Conservation (phyloP, 2,113 vertebrate species). For the Ptilorrhoa leucosticta region DNA sequence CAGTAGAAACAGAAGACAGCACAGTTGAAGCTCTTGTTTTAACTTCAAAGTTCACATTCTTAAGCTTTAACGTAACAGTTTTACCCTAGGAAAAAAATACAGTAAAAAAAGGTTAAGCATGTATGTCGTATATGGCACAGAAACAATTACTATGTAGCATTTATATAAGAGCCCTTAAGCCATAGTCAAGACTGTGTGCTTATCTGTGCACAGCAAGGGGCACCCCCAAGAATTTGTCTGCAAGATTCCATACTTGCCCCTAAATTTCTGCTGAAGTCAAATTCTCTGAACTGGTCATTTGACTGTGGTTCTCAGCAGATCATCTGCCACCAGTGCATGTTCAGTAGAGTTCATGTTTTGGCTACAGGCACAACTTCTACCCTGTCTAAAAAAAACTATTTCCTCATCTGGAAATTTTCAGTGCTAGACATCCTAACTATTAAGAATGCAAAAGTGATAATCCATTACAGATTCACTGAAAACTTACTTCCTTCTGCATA, state of each 20-base stretch:
- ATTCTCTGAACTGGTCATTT: background rate
- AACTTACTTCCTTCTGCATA: background rate
- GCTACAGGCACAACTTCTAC: background rate
- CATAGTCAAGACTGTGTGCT: background rate
- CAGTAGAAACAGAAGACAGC: constrained; percentile 79
- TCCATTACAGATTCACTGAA: background rate
- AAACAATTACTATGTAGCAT: background rate
- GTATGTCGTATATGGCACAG: background rate
- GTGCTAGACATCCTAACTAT: background rate
- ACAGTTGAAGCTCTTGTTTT: constrained; percentile 87
- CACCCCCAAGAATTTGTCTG: background rate
- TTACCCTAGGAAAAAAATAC: constrained; percentile 72
- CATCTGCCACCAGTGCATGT: background rate
- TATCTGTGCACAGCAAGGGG: background rate
- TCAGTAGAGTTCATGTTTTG: background rate
- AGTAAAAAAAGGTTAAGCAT: background rate
- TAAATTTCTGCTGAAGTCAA: accelerated
- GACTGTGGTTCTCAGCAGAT: background rate
- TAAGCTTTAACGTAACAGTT: constrained; percentile 93
- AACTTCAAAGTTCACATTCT: constrained; percentile 95
- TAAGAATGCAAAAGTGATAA: background rate
- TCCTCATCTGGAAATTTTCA: background rate
- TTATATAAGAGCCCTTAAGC: background rate
- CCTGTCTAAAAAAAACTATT: background rate
- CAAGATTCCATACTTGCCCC: background rate